Evolutionary conservation across 2,888 invertebrate species (phyloP), one percentile per base, ranked within the genome.

Genomic region (Anticlea derivata): DNA sequence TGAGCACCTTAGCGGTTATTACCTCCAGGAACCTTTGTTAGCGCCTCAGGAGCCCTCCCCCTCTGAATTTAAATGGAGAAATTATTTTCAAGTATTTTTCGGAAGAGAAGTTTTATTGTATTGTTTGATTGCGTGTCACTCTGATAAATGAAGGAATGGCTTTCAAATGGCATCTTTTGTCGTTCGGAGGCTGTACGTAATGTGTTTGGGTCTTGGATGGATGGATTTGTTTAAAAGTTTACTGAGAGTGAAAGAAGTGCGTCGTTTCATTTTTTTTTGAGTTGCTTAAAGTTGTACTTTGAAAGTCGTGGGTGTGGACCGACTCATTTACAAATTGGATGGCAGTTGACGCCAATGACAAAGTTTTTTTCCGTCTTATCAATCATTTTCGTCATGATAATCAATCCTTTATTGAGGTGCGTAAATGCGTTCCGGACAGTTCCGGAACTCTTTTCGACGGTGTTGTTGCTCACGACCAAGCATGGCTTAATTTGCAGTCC

Each of bases 81-180:
- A 89, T 90, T 90, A 89, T 89, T 87, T 85, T 88, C 79, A 87
- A 90, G 88, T 86, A 89, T 88, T 89, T 89, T 90, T 88, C 80
- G 80, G 78, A 69, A 82, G 80, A 85, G 83, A 87, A 87, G 81
- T 87, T 89, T 89, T 87, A 89, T 90, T 90, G 87, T 90, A 89
- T 88, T 89, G 86, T 89, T 89, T 89, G 89, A 89, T 90, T 90
- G 84, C 85, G 76, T 88, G 89, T 88, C 89, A 86, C 80, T 78
- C 81, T 86, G 86, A 87, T 85, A 85, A 86, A 89, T 89, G 86
- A 80, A 83, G 79, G 78, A 83, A 84, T 75, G 73, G 77, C 77
- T 78, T 77, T 73, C 71, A 85, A 86, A 87, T 75, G 83, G 80
- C 81, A 69, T 70, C 76, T 68, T 83, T 84, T 85, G 80, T 83